phyloP scores from a whole-genome alignment of 1,140 invertebrate genomes.

The Drosophila cardini region DNA sequence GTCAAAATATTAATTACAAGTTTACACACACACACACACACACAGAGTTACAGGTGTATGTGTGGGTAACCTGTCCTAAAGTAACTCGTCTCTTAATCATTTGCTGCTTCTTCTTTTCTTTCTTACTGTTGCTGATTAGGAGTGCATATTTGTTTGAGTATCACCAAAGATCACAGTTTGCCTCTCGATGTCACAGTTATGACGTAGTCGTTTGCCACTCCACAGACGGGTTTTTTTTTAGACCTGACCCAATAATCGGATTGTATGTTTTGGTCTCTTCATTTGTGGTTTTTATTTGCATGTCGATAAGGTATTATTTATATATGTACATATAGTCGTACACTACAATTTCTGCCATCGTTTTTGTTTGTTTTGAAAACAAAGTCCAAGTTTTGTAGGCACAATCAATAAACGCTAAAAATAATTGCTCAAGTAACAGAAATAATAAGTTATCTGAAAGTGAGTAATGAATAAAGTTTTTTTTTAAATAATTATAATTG shows the following conservation, averaged over 20 bases:
- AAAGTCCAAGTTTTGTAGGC: slow-evolving; percentile 30
- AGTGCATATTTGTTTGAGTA: slow-evolving; percentile 6
- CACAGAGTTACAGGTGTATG: slow-evolving; percentile 3
- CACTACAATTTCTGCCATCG: slow-evolving; percentile 1
- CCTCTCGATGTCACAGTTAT: slow-evolving; percentile 26
- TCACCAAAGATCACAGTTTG: slow-evolving; percentile 4
- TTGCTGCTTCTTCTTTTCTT: slow-evolving; percentile 2
- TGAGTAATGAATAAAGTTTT: slow-evolving; percentile 2
- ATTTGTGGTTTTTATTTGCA: slow-evolving; percentile 22
- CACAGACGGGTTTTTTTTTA: slow-evolving; percentile 32
- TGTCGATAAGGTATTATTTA: slow-evolving; percentile 24
- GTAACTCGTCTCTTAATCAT: slow-evolving; percentile 34
- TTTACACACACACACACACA: slow-evolving; percentile 30
- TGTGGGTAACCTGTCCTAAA: slow-evolving; percentile 1
- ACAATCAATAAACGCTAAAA: background rate
- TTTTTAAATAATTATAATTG: background rate
- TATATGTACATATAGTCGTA: background rate
- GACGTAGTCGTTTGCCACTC: slow-evolving; percentile 21
- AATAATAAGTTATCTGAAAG: background rate
- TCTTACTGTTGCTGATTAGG: slow-evolving; percentile 11
- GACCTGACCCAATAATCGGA: slow-evolving; percentile 47
- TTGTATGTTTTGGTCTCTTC: slow-evolving; percentile 27
- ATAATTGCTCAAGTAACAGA: slow-evolving; percentile 3
- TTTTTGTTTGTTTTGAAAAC: slow-evolving; percentile 16
- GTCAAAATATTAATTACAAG: slow-evolving; percentile 47